Base-by-base conservation (phyloP, 2,113 vertebrate genomes). In the Eulemur rufifrons region DNA sequence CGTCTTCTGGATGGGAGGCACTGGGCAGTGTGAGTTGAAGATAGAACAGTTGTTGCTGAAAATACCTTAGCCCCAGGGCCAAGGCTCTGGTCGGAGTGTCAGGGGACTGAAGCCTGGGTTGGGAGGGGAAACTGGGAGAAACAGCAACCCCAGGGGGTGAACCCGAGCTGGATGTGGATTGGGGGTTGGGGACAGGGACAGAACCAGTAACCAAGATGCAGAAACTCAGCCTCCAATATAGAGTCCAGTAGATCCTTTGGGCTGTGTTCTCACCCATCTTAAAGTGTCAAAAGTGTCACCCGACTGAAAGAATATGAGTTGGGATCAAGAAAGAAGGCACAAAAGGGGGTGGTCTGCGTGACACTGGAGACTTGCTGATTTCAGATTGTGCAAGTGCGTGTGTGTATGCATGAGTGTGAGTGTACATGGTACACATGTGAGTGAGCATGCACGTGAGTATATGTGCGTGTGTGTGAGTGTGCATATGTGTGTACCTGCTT, bases 381-480 rank as follows among this genome's bases (percentile, higher is more conserved):
- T 86, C 21, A 59, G 15, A 27, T 20, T 34, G 34, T 52, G 9
- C 34, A 13, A 37, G 3, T 39, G 45, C 6, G 8, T 29, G 9
- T 14, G 74, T 77, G 45, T 34, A 50, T 34, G 45, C 45, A 8
- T n/a, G 76, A 15, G 47, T 68, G 63, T 68, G n/a, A 54, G 15
- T 23, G 11, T 37, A 23, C 39, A 45, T 37, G 15, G 39, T 91
- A 21, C 27, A 8, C 39, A 27, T 29, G 63, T 39, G 25, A 5
- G 39, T 42, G 7, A 50, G 17, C 14, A 21, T 71, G 47, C 6
- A 34, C 56, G 5, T 54, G 61, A 17, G 21, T 25, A 8, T 9
- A 5, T 6, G 9, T n/a, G n/a, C 2, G 3, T 10, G 27, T 10
- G 27, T 2, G 18, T 34, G 8, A 18, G 9, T 27, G n/a, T 45